A percentile compares a stretch with the other conserved stretches of the same genome.
phyloP scores from a whole-genome alignment of 2,113 vertebrate genomes.

The Myotis brandtii region DNA sequence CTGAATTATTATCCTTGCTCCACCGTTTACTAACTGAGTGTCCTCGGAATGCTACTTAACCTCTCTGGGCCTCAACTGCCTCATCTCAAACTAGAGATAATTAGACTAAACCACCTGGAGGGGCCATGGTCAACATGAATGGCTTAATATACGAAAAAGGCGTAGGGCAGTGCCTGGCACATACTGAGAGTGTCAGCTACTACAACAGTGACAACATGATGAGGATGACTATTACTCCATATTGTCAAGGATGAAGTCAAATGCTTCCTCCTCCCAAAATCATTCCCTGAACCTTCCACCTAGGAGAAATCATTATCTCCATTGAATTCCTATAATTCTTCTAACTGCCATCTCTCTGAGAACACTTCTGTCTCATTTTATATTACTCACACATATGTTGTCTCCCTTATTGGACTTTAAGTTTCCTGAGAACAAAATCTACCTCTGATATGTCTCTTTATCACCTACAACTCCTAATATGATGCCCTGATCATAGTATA shows the following conservation, averaged over 20 bases:
- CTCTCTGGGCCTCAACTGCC: neutral
- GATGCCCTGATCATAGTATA: neutral
- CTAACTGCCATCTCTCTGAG: neutral
- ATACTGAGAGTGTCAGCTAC: neutral
- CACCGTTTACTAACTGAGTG: neutral
- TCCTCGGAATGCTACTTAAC: neutral
- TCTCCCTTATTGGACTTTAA: neutral
- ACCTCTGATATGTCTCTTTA: neutral
- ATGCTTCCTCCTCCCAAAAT: neutral
- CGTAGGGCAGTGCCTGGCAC: neutral
- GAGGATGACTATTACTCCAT: neutral
- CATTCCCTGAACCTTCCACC: neutral
- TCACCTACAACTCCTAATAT: neutral
- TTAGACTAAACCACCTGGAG: neutral
- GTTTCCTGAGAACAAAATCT: slow-evolving; percentile 31
- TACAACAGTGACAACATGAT: neutral
- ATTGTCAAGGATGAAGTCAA: neutral
- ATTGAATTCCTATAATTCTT: neutral
- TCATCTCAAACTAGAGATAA: neutral
- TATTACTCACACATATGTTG: neutral
- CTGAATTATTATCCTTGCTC: neutral
- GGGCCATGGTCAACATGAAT: neutral
- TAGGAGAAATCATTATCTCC: neutral
- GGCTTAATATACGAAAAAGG: neutral
- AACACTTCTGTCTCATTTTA: neutral